Evolutionary conservation across 2,797 vertebrate genomes (phyloP).

Genomic region (Myotis myotis): DNA sequence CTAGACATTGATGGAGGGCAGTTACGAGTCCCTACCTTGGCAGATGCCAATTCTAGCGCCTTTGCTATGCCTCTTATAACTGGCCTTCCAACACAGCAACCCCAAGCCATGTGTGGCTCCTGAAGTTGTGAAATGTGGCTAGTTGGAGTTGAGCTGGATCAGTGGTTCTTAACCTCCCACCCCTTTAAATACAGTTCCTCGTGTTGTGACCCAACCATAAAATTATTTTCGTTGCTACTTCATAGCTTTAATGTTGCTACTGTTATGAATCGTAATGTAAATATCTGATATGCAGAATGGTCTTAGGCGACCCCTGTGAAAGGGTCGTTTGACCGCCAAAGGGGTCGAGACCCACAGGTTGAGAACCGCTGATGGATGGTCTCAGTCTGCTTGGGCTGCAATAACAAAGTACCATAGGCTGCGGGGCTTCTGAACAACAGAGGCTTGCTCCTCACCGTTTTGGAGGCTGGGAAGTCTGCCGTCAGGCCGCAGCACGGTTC

Average conservation of each 20-base stretch:
- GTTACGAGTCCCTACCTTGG: background rate
- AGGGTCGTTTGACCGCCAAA: no score
- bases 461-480: background rate
- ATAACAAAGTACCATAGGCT: background rate
- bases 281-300: no score
- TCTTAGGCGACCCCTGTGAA: no score
- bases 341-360: no score
- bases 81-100: background rate
- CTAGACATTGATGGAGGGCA: background rate
- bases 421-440: background rate
- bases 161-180: no score
- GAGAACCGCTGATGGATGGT: background rate
- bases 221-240: no score
- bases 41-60: background rate
- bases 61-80: background rate
- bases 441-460: background rate
- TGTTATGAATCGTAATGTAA: no score
- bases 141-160: background rate
- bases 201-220: no score
- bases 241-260: no score
- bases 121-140: background rate
- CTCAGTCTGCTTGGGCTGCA: no score
- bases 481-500: fast-evolving
- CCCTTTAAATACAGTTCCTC: no score
- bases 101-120: background rate